Evolutionary conservation across 2,888 invertebrate genomes (phyloP).

Genomic region (Sphaerophoria taeniata): DNA sequence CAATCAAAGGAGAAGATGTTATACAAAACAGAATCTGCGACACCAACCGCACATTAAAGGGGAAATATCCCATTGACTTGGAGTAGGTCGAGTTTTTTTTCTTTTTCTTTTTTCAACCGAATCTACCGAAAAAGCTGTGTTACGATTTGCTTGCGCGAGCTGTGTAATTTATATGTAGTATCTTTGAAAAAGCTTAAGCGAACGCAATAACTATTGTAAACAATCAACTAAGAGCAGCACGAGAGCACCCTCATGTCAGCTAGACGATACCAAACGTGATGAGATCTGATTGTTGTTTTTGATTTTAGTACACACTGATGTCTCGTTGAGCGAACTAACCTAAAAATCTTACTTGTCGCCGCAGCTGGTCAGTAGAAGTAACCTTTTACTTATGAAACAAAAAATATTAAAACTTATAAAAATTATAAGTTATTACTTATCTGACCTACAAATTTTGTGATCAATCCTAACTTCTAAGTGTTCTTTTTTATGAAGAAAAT

Average conservation of each 20-base stretch:
- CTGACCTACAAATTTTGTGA: not conserved
- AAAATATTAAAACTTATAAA: not conserved
- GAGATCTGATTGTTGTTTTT: constrained; percentile 67
- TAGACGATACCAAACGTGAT: constrained; percentile 63
- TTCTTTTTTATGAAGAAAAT: too few species aligned
- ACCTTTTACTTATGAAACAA: constrained; percentile 1
- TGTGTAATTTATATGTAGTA: constrained; percentile 11
- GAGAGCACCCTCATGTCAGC: constrained; percentile 59
- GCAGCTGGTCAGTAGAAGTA: constrained; percentile 66
- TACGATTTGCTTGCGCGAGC: constrained; percentile 34
- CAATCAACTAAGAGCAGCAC: constrained; percentile 58
- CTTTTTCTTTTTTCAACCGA: not conserved
- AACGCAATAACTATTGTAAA: constrained; percentile 59
- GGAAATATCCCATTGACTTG: constrained; percentile 59
- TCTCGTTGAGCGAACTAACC: constrained; percentile 67
- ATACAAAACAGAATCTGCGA: constrained; percentile 22
- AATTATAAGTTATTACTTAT: not conserved
- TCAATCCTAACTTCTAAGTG: too few species aligned
- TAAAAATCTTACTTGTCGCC: constrained; percentile 34
- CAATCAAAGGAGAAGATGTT: constrained; percentile 5
- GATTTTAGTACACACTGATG: constrained; percentile 68
- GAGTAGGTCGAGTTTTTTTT: constrained; percentile 54
- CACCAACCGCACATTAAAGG: constrained; percentile 16
- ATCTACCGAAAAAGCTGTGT: constrained; percentile 31
- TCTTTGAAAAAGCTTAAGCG: constrained; percentile 64